phyloP scores from a whole-genome alignment of 2,797 vertebrate species.

The Thamnophis elegans region DNA sequence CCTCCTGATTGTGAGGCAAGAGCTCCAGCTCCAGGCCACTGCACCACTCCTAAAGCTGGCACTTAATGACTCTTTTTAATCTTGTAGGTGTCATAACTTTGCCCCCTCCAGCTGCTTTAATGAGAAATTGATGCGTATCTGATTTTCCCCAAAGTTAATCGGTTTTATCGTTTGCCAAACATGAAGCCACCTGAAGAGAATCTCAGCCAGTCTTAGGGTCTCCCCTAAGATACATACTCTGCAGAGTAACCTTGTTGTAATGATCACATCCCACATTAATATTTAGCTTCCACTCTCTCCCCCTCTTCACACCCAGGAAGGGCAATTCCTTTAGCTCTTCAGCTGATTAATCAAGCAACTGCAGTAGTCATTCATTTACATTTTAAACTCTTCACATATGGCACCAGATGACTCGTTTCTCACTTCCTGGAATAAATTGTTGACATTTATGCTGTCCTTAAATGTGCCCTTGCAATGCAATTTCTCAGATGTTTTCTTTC shows the following conservation, averaged over 20 bases:
- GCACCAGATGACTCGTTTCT: neutral
- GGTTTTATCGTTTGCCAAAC: neutral
- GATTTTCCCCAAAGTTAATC: neutral
- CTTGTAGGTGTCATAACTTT: neutral
- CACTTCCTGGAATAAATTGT: neutral
- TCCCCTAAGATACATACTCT: neutral
- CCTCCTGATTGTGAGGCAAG: too few relatives aligned
- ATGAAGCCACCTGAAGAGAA: neutral
- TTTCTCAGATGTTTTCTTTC: neutral
- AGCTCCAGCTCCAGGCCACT: too few relatives aligned
- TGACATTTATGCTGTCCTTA: neutral
- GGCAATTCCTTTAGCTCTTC: neutral
- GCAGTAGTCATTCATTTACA: neutral
- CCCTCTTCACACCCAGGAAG: neutral
- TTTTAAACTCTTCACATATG: neutral
- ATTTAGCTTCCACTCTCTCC: neutral
- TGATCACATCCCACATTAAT: slow-evolving; percentile 3
- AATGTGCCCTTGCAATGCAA: neutral
- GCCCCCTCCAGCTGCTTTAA: neutral
- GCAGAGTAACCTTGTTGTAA: neutral
- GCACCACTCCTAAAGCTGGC: too few relatives aligned
- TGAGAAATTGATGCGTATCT: neutral
- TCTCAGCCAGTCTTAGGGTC: neutral
- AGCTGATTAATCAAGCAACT: neutral
- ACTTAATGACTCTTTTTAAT: neutral